Base-by-base conservation (phyloP, 2,797 vertebrate species). In the Pseudochirops cupreus region DNA sequence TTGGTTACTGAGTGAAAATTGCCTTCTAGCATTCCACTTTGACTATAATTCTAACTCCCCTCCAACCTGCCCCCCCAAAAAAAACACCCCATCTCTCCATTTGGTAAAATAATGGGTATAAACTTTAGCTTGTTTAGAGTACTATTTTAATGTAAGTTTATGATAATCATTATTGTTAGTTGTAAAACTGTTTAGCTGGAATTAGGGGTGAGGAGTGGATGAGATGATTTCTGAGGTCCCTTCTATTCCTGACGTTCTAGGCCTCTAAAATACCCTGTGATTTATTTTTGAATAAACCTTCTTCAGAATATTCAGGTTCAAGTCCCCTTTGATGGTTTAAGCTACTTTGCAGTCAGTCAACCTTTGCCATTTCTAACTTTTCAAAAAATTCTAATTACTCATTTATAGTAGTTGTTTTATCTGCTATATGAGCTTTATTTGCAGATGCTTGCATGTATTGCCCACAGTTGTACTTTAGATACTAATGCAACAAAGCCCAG, bases 371-470 rank as follows among this genome's bases (percentile, higher is more conserved):
- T 97, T 98, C 97, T 98, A 98, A 98, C 94, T 94, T 98, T 97
- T 97, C 97, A 98, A 98, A 97, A 98, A 96, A 98, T 98, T 98
- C 98, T 98, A 98, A 98, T 98, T 97, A 98, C 98, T 99, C 98
- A 98, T 98, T 98, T 99, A 98, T 97, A 98, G 96, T 98, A 98
- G 96, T 97, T 98, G 97, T 99, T 98, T 98, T 98, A 98, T 98
- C 97, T 97, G 98, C 97, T 98, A 97, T 97, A 96, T 98, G 98
- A 99, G 98, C 99, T 99, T 99, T 98, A 98, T 98, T 98, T 98
- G 98, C 98, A 99, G 99, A 99, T 99, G 98, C 99, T 99, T 99
- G 98, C 99, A 98, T 99, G 98, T 99, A 98, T 99, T 98, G 98
- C 97, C 90, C 96, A 59, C 55, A 94, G 5, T 93, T 92, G 46